These are phyloP conservation scores for Morpho deidamia DNA, from an alignment of 2,888 invertebrate species.

Conservation along the genomic window DNA sequence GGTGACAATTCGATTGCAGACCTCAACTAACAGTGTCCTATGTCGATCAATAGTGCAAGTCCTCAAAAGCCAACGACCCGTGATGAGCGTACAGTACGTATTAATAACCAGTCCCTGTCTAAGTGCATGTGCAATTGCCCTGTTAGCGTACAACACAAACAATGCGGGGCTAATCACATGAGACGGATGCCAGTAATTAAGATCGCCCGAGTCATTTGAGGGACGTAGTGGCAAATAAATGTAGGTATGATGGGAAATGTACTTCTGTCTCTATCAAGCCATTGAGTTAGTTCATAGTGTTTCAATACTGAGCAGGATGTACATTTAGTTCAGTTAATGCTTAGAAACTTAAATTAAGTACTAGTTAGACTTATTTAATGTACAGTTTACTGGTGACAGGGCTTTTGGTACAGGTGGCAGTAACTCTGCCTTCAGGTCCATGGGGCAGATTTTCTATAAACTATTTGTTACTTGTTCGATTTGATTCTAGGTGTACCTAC, in stretches of 20 bases:
- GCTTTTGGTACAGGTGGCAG: too few species aligned
- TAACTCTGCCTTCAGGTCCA: too few species aligned
- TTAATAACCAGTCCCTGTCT: slow-evolving; percentile 36
- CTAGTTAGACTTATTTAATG: too few species aligned
- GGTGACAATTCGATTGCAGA: slow-evolving; percentile 19
- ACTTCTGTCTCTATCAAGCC: neutral
- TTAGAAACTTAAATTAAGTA: too few species aligned
- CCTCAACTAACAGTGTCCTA: slow-evolving; percentile 8
- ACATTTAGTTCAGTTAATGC: too few species aligned
- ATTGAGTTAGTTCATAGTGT: neutral
- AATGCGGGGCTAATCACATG: slow-evolving; percentile 63
- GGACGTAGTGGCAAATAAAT: slow-evolving; percentile 25
- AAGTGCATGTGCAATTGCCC: slow-evolving; percentile 59
- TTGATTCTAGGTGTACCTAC: too few species aligned
- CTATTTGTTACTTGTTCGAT: too few species aligned
- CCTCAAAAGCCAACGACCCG: slow-evolving; percentile 26
- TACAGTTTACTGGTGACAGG: too few species aligned
- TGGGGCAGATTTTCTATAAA: too few species aligned
- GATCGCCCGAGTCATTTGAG: slow-evolving; percentile 56
- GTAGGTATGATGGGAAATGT: slow-evolving; percentile 11
- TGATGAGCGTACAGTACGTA: slow-evolving; percentile 25
- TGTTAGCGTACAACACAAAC: slow-evolving; percentile 55
- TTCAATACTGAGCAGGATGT: too few species aligned
- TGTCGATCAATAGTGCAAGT: slow-evolving; percentile 20
- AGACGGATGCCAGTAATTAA: slow-evolving; percentile 68